These are phyloP conservation scores for Lithophane leautieri DNA, from an alignment of 2,888 invertebrate genomes.

Conservation along the genomic window DNA sequence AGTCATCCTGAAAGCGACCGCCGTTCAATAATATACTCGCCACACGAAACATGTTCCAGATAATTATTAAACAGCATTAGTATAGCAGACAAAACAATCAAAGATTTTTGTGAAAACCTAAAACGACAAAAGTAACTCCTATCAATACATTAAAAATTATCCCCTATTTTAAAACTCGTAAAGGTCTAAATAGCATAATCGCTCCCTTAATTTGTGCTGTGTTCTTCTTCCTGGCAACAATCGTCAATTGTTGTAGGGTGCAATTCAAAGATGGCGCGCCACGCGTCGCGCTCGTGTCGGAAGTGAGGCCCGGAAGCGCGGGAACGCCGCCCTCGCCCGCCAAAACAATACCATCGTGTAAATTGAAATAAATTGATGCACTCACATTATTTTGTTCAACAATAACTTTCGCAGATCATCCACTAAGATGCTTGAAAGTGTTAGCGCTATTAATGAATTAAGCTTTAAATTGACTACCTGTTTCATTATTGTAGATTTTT, in stretches of 20 bases:
- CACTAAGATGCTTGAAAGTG: constrained; percentile 69
- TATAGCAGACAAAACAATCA: constrained; percentile 86
- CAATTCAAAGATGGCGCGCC: constrained; percentile 87
- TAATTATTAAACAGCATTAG: constrained; percentile 89
- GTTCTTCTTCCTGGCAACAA: constrained; percentile 80
- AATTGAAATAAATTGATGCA: constrained; percentile 90
- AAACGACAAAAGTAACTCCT: constrained; percentile 35
- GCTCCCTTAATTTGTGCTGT: constrained; percentile 62
- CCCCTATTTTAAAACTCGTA: constrained; percentile 35
- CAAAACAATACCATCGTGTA: constrained; percentile 87
- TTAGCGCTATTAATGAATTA: constrained; percentile 24
- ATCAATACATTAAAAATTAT: constrained; percentile 47
- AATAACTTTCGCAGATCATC: constrained; percentile 78
- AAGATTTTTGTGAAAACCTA: constrained; percentile 24
- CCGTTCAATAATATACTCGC: constrained; percentile 78
- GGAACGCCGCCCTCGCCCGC: constrained; percentile 82
- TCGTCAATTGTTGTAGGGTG: constrained; percentile 84
- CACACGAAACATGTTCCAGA: constrained; percentile 82
- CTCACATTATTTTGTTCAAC: constrained; percentile 80
- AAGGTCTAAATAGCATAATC: constrained; percentile 56
- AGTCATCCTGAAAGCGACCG: constrained; percentile 77
- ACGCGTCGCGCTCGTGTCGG: constrained; percentile 88
- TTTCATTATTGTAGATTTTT: neutral
- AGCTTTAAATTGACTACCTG: constrained; percentile 1
- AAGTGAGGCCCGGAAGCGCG: constrained; percentile 85